Conservation (phyloP, 2,888 invertebrate species). For the Timema cristinae region DNA sequence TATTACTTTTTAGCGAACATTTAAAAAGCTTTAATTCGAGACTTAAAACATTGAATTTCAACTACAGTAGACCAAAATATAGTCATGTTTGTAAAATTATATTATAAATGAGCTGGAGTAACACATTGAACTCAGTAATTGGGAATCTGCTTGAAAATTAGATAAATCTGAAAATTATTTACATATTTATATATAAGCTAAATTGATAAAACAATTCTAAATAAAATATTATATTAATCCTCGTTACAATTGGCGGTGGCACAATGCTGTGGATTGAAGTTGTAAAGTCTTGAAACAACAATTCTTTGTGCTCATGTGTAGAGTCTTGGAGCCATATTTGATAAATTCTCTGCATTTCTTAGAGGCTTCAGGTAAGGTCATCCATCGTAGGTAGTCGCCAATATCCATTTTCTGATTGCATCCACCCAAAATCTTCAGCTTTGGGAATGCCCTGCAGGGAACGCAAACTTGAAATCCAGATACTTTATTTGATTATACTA, state of each 20-base stretch:
- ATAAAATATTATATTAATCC: not conserved
- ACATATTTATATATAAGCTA: not conserved
- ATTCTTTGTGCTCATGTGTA: not conserved
- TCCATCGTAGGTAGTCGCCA: not conserved
- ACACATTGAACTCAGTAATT: too few species aligned
- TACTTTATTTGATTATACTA: not conserved
- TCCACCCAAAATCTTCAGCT: slow-evolving; percentile 3
- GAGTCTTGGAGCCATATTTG: not conserved
- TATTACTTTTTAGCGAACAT: not conserved
- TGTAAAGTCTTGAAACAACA: not conserved
- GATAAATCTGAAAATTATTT: too few species aligned
- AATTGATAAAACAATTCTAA: not conserved
- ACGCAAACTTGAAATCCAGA: not conserved
- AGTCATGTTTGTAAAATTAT: not conserved
- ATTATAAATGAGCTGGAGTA: not conserved
- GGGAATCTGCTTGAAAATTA: too few species aligned
- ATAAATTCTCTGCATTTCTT: not conserved
- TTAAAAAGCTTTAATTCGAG: not conserved
- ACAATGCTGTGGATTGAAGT: slow-evolving; percentile 1
- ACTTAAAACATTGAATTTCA: not conserved
- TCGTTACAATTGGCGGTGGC: not conserved
- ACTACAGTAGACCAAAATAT: not conserved
- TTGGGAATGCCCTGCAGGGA: not conserved
- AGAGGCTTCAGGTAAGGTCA: not conserved
- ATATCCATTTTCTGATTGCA: not conserved